phyloP scores from a whole-genome alignment of 2,888 invertebrate genomes.

The Drosophila atripex region DNA sequence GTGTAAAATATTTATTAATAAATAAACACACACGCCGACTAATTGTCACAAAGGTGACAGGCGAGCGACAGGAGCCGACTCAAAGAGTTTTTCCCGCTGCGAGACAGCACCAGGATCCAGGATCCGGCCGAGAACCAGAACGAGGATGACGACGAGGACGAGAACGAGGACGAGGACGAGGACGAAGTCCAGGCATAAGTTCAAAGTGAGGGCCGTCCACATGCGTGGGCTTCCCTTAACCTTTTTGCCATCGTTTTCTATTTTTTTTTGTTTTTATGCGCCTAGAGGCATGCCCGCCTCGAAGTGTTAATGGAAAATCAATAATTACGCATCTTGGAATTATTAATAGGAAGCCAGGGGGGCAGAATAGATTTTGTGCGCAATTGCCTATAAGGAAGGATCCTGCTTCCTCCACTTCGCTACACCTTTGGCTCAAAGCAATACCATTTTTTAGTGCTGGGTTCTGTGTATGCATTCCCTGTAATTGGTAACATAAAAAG shows the following conservation, averaged over 20 bases:
- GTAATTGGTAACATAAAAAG: conserved; percentile 59
- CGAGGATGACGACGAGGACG: not conserved
- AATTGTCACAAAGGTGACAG: conserved; percentile 71
- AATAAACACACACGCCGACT: conserved; percentile 69
- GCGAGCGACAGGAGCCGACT: conserved; percentile 46
- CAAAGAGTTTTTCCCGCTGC: conserved; percentile 65
- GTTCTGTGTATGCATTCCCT: conserved; percentile 41
- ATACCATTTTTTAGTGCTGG: conserved; percentile 16
- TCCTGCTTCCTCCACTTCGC: not conserved
- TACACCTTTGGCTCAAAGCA: conserved; percentile 21
- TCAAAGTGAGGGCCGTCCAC: conserved; percentile 63
- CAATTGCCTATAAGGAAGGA: conserved; percentile 27
- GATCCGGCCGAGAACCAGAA: conserved; percentile 36
- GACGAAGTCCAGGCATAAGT: conserved; percentile 60
- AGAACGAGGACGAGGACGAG: conserved; percentile 1
- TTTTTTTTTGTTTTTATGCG: conserved; percentile 32
- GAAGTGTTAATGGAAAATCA: conserved; percentile 79
- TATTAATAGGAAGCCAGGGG: conserved; percentile 62
- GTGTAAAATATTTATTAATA: conserved; percentile 82
- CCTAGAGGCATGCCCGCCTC: conserved; percentile 43
- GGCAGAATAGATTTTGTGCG: conserved; percentile 15
- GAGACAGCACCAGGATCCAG: conserved; percentile 57
- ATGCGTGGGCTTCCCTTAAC: conserved; percentile 40
- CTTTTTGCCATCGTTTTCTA: conserved; percentile 31
- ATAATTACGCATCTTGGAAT: conserved; percentile 82